Percentiles rank a stretch among this genome's conserved stretches.
Evolutionary conservation across 2,888 invertebrate genomes (phyloP).

Genomic region (Eupeodes latifasciatus): DNA sequence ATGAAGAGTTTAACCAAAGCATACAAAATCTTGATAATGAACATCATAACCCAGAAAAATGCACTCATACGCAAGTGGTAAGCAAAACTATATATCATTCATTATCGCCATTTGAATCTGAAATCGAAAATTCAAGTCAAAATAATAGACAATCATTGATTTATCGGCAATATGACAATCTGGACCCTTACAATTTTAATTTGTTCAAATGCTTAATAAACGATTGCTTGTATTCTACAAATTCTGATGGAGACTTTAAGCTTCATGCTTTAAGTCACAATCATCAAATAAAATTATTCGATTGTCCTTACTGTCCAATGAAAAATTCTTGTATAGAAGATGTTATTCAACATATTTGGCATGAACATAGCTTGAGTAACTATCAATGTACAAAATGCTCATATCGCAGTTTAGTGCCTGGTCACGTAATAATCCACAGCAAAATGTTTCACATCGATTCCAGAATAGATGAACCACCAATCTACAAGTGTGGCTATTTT

Average conservation of each 20-base stretch:
- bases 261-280: conserved; percentile 64
- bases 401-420: conserved; percentile 57
- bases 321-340: conserved; percentile 6
- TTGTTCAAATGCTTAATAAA: conserved; percentile 77
- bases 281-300: neutral
- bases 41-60: neutral
- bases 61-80: neutral
- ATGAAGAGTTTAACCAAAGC: neutral
- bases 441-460: conserved; percentile 7
- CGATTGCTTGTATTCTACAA: conserved; percentile 78
- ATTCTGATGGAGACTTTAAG: conserved; percentile 65
- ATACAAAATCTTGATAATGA: neutral
- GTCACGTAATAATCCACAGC: conserved; percentile 44
- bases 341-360: conserved; percentile 34
- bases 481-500: conserved; percentile 37
- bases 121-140: neutral
- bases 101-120: neutral
- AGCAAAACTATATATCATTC: neutral
- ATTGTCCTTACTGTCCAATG: conserved; percentile 50
- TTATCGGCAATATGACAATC: conserved; percentile 70
- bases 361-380: conserved; percentile 44
- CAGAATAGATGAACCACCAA: neutral
- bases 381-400: conserved; percentile 57
- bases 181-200: conserved; percentile 73
- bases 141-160: neutral